These are phyloP conservation scores for Hyla sarda DNA, from an alignment of 2,113 vertebrate species.

Conservation along the genomic window DNA sequence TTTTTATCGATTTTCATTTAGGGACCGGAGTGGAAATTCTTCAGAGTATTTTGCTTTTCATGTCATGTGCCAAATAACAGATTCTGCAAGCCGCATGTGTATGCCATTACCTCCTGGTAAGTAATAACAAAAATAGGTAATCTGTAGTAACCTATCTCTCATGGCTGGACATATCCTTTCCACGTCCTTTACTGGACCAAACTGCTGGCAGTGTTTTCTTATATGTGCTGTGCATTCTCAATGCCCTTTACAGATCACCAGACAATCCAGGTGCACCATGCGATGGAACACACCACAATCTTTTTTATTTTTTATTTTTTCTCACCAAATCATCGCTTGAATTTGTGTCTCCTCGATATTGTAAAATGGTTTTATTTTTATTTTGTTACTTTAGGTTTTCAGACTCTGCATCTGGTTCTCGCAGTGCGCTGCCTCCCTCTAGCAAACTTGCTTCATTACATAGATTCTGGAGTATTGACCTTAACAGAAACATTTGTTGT, in stretches of 20 bases:
- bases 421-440: conserved; percentile 85
- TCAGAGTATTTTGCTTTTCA: conserved; percentile 84
- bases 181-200: too few species aligned
- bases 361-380: not conserved
- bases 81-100: conserved; percentile 82
- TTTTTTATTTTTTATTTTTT: too few species aligned
- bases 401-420: conserved; percentile 82
- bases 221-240: too few species aligned
- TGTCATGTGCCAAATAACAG: conserved; percentile 88
- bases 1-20: conserved; percentile 62
- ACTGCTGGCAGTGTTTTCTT: too few species aligned
- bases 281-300: not conserved
- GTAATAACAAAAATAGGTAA: not conserved
- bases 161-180: too few species aligned
- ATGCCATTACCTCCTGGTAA: conserved; percentile 92
- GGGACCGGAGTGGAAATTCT: conserved; percentile 73
- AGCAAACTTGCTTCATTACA: conserved; percentile 87
- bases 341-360: not conserved
- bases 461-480: conserved; percentile 81
- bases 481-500: conserved; percentile 83
- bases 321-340: too few species aligned
- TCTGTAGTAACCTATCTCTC: too few species aligned
- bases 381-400: conserved; percentile 78
- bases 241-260: not conserved
- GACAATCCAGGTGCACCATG: not conserved